Evolutionary conservation across 2,113 vertebrate genomes (phyloP), one percentile per base, ranked within the genome.

Genomic region (Aegotheles bennettii): DNA sequence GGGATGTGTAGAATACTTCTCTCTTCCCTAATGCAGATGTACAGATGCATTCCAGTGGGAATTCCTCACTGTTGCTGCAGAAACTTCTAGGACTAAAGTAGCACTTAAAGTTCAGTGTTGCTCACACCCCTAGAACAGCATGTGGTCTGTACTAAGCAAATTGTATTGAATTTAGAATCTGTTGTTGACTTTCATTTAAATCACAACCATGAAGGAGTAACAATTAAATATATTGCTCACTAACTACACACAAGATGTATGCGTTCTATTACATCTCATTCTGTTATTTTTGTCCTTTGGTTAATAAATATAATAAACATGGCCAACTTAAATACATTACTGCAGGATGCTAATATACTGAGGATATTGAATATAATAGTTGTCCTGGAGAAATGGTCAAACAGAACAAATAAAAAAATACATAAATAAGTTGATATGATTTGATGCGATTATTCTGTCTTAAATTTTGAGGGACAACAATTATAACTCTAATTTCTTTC

Each of bases 281-380:
- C 91, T 92, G 73, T 96, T 96, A 95, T 89, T 91, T 91, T 95
- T 95, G 59, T 86, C 54, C 82, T 94, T 87, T 61, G 75, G 51
- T 88, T 95, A 90, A 69, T 75, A 97, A 95, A 96, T 82, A 87
- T 82, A 96, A 96, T 79, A 91, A 97, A 75, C 82, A 74, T 91
- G 87, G 19, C 85, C 63, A 64, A 73, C 82, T 79, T 96, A 97
- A 97, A 93, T 94, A 77, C 87, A 95, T 97, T 96, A 96, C 60
- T 79, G 82, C 77, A 96, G 93, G 94, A 90, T 93, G 76, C 90
- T 97, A 96, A 97, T 84, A 95, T 75, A 87, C 78, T 85, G 82
- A 95, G 96, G 95, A 95, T 97, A 97, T 96, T 97, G 89, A 95
- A 96, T 86, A 73, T 92, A 95, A 96, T 93, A 76, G 93, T 95